These are phyloP conservation scores for Phaonia tiefii DNA, from an alignment of 2,888 invertebrate genomes.

Conservation along the genomic window DNA sequence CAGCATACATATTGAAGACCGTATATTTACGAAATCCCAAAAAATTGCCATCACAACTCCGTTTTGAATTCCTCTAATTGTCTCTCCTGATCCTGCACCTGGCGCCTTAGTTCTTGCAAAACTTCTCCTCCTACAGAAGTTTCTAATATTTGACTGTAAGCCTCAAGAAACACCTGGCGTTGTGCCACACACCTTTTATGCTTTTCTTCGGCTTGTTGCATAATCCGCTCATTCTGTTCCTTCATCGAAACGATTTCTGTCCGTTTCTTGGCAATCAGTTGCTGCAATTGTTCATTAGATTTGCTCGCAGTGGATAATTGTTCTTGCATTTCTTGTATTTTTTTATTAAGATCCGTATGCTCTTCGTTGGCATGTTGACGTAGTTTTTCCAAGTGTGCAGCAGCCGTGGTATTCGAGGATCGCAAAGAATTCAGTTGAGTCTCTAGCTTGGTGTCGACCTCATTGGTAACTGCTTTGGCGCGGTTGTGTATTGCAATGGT, in stretches of 20 bases:
- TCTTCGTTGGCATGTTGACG: slow-evolving; percentile 52
- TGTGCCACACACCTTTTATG: slow-evolving; percentile 44
- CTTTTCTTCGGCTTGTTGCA: slow-evolving; percentile 67
- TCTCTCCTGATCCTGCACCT: slow-evolving; percentile 44
- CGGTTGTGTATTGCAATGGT: slow-evolving; percentile 46
- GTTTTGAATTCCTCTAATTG: slow-evolving; percentile 42
- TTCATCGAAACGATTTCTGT: slow-evolving; percentile 36
- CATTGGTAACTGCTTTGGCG: slow-evolving; percentile 34
- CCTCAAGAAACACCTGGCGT: slow-evolving; percentile 34
- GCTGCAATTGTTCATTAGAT: slow-evolving; percentile 48
- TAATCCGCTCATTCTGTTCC: slow-evolving; percentile 64
- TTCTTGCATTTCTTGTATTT: slow-evolving; percentile 60
- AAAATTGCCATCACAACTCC: slow-evolving; percentile 28
- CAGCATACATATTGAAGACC: too few species aligned
- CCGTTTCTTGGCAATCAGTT: slow-evolving; percentile 21
- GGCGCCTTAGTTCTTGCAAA: slow-evolving; percentile 21
- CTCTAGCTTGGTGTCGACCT: slow-evolving; percentile 50
- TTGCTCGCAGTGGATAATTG: slow-evolving; percentile 37
- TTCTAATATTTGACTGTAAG: slow-evolving; percentile 44
- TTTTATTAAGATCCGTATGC: slow-evolving; percentile 5
- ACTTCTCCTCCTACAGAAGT: slow-evolving; percentile 35
- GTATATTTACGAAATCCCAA: too few species aligned
- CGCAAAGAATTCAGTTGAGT: slow-evolving; percentile 52
- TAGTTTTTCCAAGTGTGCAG: slow-evolving; percentile 59
- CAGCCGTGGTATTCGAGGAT: slow-evolving; percentile 44